Evolutionary conservation across 2,888 invertebrate species (phyloP).

Genomic region (Stomorhina lunata): DNA sequence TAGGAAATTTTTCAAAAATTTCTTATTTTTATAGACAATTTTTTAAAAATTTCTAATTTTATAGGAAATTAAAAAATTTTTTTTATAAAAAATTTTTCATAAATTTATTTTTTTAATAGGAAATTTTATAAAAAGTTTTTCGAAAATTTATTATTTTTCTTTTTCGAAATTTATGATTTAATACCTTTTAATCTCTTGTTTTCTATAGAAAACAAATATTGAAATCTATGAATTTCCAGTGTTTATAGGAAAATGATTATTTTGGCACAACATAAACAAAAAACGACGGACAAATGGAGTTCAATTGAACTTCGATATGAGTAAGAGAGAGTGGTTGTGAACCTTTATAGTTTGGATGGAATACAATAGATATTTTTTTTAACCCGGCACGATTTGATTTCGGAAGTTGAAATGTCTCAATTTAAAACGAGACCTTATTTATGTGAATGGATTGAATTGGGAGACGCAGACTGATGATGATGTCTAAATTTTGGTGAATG

Average conservation of each 20-base stretch:
- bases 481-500: neutral
- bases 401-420: constrained; percentile 75
- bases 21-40: too few relatives aligned
- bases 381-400: constrained; percentile 77
- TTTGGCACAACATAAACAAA: constrained; percentile 78
- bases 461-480: neutral
- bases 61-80: too few relatives aligned
- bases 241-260: constrained; percentile 70
- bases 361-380: constrained; percentile 73
- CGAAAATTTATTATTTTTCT: too few relatives aligned
- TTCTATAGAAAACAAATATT: neutral
- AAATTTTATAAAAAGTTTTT: too few relatives aligned
- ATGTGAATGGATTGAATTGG: neutral
- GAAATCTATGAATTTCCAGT: constrained; percentile 16
- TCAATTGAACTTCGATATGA: constrained; percentile 34
- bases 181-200: neutral
- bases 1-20: too few relatives aligned
- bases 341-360: neutral
- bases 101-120: too few relatives aligned
- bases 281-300: constrained; percentile 55
- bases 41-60: too few relatives aligned
- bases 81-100: too few relatives aligned
- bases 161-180: too few relatives aligned
- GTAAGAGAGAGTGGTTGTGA: neutral
- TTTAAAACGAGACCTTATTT: constrained; percentile 56